These are phyloP conservation scores for Endomychus coccineus DNA, from an alignment of 2,888 invertebrate species.

Conservation along the genomic window DNA sequence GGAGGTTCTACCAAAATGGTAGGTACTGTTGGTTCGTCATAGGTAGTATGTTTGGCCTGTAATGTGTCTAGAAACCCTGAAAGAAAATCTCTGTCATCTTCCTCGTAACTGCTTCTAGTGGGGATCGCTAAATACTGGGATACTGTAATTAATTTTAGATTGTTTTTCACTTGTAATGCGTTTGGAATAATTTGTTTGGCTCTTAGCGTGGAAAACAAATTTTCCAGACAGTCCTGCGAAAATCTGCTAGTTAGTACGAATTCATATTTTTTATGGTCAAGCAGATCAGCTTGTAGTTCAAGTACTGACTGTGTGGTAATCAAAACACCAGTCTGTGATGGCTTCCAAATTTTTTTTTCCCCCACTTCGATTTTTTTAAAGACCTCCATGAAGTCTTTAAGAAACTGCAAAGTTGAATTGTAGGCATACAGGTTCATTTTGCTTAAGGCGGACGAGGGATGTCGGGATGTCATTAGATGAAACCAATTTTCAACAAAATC, in stretches of 20 bases:
- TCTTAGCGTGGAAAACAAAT: slow-evolving; percentile 4
- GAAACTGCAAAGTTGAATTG: slow-evolving; percentile 14
- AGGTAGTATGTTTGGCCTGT: slow-evolving; percentile 1
- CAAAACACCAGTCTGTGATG: slow-evolving; percentile 14
- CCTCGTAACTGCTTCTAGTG: slow-evolving; percentile 17
- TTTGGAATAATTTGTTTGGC: slow-evolving; percentile 5
- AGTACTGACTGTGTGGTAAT: slow-evolving; percentile 4
- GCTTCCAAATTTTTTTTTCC: slow-evolving; percentile 19
- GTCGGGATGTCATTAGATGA: slow-evolving; percentile 22
- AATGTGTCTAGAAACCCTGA: slow-evolving; percentile 18
- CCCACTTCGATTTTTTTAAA: slow-evolving; percentile 14
- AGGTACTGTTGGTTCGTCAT: slow-evolving; percentile 11
- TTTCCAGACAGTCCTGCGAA: slow-evolving; percentile 10
- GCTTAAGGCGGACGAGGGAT: slow-evolving; percentile 19
- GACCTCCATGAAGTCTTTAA: slow-evolving; percentile 17
- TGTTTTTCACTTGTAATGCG: slow-evolving; percentile 3
- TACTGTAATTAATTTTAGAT: slow-evolving; percentile 9
- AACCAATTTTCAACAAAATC: slow-evolving; percentile 24
- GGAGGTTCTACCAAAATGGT: slow-evolving; percentile 1
- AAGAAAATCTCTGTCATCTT: slow-evolving; percentile 21
- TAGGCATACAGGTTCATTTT: slow-evolving; percentile 17
- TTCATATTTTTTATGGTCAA: background rate
- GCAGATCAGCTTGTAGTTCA: background rate
- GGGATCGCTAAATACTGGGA: slow-evolving; percentile 6
- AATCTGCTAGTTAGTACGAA: slow-evolving; percentile 5